Evolutionary conservation across 2,797 vertebrate genomes (phyloP).

Genomic region (Poecilia picta): DNA sequence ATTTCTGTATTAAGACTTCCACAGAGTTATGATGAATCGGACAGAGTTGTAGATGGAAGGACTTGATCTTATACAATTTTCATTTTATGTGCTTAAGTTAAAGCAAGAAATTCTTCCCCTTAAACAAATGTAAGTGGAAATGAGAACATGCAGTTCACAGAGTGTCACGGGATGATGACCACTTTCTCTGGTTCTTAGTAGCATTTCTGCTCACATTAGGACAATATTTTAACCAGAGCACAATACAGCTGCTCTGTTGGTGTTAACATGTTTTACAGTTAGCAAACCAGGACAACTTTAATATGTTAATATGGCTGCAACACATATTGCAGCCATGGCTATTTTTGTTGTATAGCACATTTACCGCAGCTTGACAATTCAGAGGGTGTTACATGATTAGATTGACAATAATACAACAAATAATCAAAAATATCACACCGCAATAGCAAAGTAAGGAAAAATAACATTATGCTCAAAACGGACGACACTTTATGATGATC

Average conservation of each 20-base stretch:
- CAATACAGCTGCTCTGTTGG: not conserved
- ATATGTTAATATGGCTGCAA: too few species aligned
- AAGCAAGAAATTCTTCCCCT: not conserved
- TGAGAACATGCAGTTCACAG: not conserved
- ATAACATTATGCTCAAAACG: not conserved
- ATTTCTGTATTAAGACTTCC: not conserved
- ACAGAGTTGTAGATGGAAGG: not conserved
- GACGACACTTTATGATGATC: not conserved
- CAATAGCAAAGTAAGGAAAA: not conserved
- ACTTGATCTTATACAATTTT: not conserved
- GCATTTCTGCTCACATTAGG: not conserved
- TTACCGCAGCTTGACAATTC: not conserved
- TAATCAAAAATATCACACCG: not conserved
- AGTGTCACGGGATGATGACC: not conserved
- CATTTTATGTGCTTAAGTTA: not conserved
- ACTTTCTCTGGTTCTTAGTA: not conserved
- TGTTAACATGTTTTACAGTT: not conserved
- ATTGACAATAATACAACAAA: not conserved
- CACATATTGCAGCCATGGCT: too few species aligned
- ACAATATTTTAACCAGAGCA: not conserved
- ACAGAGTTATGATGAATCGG: not conserved
- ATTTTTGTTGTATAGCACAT: not conserved
- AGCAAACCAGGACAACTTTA: too few species aligned
- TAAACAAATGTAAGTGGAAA: not conserved
- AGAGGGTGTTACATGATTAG: not conserved